A percentile compares a stretch with the other conserved stretches of the same genome.
phyloP scores from a whole-genome alignment of 2,797 vertebrate species.

The Phrynocephalus forsythii region DNA sequence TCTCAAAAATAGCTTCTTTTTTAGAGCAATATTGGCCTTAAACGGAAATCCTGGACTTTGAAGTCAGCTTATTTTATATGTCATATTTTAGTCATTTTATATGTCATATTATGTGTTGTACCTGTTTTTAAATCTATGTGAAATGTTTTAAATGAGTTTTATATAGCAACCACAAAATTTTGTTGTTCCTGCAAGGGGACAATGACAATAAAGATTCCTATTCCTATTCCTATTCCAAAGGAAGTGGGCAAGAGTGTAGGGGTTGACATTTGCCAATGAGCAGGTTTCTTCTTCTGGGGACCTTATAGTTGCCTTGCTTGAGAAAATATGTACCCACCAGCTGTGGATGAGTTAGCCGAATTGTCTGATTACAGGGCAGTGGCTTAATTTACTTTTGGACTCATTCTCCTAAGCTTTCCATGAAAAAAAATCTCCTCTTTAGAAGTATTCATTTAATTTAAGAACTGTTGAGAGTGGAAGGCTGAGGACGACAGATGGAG shows the following conservation, averaged over 20 bases:
- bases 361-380: slow-evolving; percentile 69
- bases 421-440: slow-evolving; percentile 77
- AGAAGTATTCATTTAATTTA: slow-evolving; percentile 81
- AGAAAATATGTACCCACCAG: slow-evolving; percentile 50
- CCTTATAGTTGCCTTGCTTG: slow-evolving; percentile 42
- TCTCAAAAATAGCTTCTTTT: too few relatives aligned
- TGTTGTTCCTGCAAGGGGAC: too few relatives aligned
- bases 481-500: slow-evolving; percentile 79
- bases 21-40: too few relatives aligned
- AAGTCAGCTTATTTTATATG: too few relatives aligned
- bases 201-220: too few relatives aligned
- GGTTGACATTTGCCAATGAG: slow-evolving; percentile 5
- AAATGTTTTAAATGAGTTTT: too few relatives aligned
- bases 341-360: slow-evolving; percentile 59
- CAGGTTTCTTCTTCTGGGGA: slow-evolving; percentile 35
- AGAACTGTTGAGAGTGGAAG: slow-evolving; percentile 76
- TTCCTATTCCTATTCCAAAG: not conserved
- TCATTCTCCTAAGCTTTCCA: slow-evolving; percentile 78
- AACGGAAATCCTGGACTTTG: too few relatives aligned
- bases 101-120: too few relatives aligned
- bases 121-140: too few relatives aligned
- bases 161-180: too few relatives aligned
- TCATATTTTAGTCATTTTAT: too few relatives aligned
- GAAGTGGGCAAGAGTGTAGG: not conserved
- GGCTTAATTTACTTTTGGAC: slow-evolving; percentile 78